phyloP scores from a whole-genome alignment of 2,797 vertebrate genomes.

The Babyrousa celebensis region DNA sequence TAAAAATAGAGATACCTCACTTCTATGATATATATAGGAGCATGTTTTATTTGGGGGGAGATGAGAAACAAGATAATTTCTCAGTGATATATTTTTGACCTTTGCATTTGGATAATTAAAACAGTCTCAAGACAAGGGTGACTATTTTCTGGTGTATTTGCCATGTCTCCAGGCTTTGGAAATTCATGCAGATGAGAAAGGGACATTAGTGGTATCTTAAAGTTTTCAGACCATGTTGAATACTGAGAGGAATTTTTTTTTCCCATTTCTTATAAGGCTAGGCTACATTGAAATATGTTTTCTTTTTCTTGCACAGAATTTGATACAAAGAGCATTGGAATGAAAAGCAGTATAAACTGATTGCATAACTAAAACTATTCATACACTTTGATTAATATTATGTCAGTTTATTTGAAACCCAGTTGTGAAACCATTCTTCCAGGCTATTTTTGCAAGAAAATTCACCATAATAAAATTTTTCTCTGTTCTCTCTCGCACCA shows the following conservation, averaged over 20 bases:
- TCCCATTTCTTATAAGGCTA: background rate
- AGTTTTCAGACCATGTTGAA: background rate
- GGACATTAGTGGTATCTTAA: background rate
- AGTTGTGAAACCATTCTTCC: background rate
- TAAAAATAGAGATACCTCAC: background rate
- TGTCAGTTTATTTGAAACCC: constrained; percentile 26
- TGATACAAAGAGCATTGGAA: background rate
- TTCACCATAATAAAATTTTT: background rate
- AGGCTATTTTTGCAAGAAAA: background rate
- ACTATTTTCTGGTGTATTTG: background rate
- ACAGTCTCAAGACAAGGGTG: background rate
- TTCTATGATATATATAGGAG: background rate
- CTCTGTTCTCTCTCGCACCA: background rate
- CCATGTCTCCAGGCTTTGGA: background rate
- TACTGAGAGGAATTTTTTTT: background rate
- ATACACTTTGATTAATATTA: background rate
- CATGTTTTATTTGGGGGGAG: background rate
- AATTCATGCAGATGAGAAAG: background rate
- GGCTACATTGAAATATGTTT: background rate
- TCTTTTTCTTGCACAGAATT: background rate
- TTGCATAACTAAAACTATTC: background rate
- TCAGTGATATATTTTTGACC: background rate
- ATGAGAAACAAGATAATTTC: background rate
- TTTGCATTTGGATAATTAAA: constrained; percentile 17
- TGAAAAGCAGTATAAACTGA: constrained; percentile 8